A percentile compares a stretch with the other conserved stretches of the same genome.
Conservation (phyloP, 2,888 invertebrate species). For the Polymixis flavicincta region DNA sequence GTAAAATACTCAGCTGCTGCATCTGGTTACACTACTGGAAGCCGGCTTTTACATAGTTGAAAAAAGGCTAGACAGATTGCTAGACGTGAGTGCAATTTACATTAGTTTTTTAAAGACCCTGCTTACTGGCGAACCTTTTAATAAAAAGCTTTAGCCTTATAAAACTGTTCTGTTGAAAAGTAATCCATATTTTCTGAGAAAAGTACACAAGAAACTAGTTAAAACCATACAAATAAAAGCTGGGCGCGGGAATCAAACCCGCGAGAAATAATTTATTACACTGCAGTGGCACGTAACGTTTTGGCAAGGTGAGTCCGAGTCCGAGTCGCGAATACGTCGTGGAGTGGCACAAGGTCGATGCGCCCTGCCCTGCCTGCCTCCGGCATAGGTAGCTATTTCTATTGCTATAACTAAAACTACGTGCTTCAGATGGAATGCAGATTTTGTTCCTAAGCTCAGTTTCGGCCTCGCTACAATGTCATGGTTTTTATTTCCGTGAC, state of each 20-base stretch:
- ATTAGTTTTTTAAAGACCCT: background rate
- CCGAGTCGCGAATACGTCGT: constrained; percentile 69
- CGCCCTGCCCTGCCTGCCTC: constrained; percentile 61
- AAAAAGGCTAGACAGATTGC: too few species aligned
- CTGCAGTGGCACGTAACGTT: constrained; percentile 63
- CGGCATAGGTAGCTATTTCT: constrained; percentile 66
- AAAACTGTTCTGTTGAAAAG: background rate
- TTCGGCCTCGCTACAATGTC: constrained; percentile 54
- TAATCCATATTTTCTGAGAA: background rate
- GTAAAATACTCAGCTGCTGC: too few species aligned
- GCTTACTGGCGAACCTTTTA: background rate
- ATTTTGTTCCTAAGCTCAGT: constrained; percentile 49
- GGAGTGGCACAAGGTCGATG: constrained; percentile 73
- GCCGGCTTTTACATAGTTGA: too few species aligned
- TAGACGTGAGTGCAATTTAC: background rate
- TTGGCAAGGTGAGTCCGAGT: constrained; percentile 74
- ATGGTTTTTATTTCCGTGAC: constrained; percentile 43
- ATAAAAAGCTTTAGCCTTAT: background rate
- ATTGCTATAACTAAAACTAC: constrained; percentile 61
- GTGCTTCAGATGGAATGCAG: constrained; percentile 62
- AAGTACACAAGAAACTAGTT: background rate
- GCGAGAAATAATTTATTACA: constrained; percentile 48
- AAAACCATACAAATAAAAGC: constrained; percentile 24
- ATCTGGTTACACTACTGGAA: too few species aligned
- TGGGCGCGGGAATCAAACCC: constrained; percentile 32